Evolutionary conservation across 2,888 invertebrate species (phyloP).

Genomic region (Melanotus villosus): DNA sequence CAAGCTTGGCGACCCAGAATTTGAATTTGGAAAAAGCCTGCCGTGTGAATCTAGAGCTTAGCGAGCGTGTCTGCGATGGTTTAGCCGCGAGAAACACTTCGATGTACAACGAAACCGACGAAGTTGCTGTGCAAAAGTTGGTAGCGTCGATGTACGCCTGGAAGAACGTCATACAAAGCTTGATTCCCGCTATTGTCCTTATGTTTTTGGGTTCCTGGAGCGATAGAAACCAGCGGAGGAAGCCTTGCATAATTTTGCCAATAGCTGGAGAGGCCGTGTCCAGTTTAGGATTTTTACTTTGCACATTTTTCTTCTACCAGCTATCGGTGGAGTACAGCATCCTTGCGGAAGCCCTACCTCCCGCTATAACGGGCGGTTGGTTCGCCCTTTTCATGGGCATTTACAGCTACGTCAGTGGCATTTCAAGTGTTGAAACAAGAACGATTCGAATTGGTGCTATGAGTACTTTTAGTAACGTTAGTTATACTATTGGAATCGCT

Average conservation of each 20-base stretch:
- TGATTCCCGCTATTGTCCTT: conserved; percentile 82
- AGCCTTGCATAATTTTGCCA: conserved; percentile 84
- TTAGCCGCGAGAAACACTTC: conserved; percentile 55
- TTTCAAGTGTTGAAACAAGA: conserved; percentile 71
- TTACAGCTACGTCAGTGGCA: conserved; percentile 74
- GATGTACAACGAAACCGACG: conserved; percentile 54
- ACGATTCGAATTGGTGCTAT: conserved; percentile 75
- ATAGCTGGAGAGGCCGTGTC: conserved; percentile 80
- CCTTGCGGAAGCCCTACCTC: conserved; percentile 70
- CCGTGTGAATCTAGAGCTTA: conserved; percentile 68
- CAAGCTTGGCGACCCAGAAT: conserved; percentile 68
- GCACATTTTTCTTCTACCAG: conserved; percentile 71
- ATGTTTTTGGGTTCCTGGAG: conserved; percentile 85
- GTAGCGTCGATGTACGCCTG: conserved; percentile 85
- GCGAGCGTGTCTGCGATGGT: conserved; percentile 67
- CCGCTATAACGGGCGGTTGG: conserved; percentile 73
- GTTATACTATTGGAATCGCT: conserved; percentile 69
- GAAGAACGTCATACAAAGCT: conserved; percentile 85
- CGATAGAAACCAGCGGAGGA: conserved; percentile 75
- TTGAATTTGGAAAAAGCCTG: conserved; percentile 73
- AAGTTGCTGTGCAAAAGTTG: conserved; percentile 73
- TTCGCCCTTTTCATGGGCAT: conserved; percentile 72
- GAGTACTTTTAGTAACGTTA: conserved; percentile 71
- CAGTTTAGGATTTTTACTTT: conserved; percentile 67
- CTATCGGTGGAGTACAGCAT: conserved; percentile 71